Evolutionary conservation across 2,888 invertebrate species (phyloP).

Genomic region (Amphipoea lucens): DNA sequence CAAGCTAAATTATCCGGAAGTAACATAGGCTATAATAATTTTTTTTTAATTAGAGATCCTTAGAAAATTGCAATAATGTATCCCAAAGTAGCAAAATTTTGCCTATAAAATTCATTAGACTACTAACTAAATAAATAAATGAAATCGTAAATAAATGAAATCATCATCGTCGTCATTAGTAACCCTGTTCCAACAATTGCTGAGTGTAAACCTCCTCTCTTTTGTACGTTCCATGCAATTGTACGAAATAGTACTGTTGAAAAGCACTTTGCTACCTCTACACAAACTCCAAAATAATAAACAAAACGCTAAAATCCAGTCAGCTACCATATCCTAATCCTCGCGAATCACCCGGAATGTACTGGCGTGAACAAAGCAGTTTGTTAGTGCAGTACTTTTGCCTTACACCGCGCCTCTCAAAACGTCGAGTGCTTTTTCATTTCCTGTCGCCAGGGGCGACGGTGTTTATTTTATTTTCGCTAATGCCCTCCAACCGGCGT

Average conservation of each 20-base stretch:
- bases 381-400: conserved; percentile 81
- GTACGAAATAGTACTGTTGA: neutral
- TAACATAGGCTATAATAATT: too few relatives aligned
- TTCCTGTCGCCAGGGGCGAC: conserved; percentile 80
- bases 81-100: neutral
- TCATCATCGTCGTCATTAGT: neutral
- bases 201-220: neutral
- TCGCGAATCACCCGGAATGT: conserved; percentile 52
- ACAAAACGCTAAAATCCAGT: conserved; percentile 4
- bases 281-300: neutral
- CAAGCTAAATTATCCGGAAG: neutral
- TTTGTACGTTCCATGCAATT: neutral
- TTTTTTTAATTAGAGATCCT: neutral
- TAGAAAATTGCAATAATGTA: neutral
- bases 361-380: conserved; percentile 79
- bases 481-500: conserved; percentile 76
- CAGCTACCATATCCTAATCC: conserved; percentile 36
- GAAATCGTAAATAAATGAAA: neutral
- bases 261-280: neutral
- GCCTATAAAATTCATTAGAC: neutral
- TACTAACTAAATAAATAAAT: too few relatives aligned
- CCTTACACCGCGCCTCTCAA: conserved; percentile 73
- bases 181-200: neutral
- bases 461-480: conserved; percentile 78
- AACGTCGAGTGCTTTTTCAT: conserved; percentile 80